These are phyloP conservation scores for Andrena flavipes DNA, from an alignment of 2,888 invertebrate genomes.

Conservation along the genomic window DNA sequence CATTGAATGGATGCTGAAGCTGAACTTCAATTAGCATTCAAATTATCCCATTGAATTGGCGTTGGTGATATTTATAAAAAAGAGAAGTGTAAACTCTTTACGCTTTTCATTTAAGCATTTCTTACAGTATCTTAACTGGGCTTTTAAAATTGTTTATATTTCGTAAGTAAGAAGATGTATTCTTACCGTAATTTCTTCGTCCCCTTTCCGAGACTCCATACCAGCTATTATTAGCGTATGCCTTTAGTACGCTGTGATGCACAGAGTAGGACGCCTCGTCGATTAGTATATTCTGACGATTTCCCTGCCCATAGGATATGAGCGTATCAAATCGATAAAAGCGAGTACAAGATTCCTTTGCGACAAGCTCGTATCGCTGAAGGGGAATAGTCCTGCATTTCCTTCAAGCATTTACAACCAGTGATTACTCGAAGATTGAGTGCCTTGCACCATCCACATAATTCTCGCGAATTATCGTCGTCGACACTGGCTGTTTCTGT, in stretches of 20 bases:
- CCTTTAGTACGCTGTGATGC: not conserved
- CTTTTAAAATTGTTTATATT: too few species aligned
- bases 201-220: not conserved
- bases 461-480: slow-evolving; percentile 37
- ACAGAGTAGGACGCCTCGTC: slow-evolving; percentile 12
- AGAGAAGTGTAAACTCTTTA: too few species aligned
- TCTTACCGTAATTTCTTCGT: not conserved
- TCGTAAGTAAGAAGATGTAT: not conserved
- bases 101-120: too few species aligned
- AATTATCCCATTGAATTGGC: too few species aligned
- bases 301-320: slow-evolving; percentile 40
- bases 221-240: slow-evolving; percentile 10
- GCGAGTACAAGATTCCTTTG: slow-evolving; percentile 39
- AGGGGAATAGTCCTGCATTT: slow-evolving; percentile 24
- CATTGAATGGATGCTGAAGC: too few species aligned
- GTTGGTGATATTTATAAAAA: too few species aligned
- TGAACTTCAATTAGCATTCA: too few species aligned
- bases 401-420: slow-evolving; percentile 41
- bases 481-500: slow-evolving; percentile 14
- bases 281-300: slow-evolving; percentile 41
- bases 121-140: too few species aligned
- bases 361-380: slow-evolving; percentile 35
- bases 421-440: slow-evolving; percentile 42
- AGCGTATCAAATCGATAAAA: slow-evolving; percentile 61
- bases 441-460: slow-evolving; percentile 24